Percentiles rank a stretch among this genome's conserved stretches.
Evolutionary conservation across 2,888 invertebrate genomes (phyloP).

Genomic region (Coelinius sp.): DNA sequence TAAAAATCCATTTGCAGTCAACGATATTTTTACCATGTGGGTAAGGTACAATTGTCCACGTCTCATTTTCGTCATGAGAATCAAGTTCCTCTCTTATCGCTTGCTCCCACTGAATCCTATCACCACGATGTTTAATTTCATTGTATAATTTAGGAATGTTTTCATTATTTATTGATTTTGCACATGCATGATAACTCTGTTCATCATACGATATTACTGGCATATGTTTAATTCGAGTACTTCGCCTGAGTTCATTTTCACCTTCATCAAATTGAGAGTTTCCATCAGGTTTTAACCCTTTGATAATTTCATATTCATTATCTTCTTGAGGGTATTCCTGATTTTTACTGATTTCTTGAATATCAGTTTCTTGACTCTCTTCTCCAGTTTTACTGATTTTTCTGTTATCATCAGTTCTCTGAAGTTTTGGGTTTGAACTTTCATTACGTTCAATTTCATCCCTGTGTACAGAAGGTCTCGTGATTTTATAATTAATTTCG

Average conservation of each 20-base stretch:
- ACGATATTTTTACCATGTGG: neutral
- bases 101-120: neutral
- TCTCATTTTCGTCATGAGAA: neutral
- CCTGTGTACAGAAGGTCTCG: neutral
- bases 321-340: no score
- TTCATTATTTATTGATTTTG: no score
- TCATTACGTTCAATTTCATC: neutral
- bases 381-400: neutral
- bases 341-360: no score
- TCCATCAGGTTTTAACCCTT: neutral
- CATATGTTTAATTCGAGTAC: conserved; percentile 22
- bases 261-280: neutral
- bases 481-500: conserved; percentile 25
- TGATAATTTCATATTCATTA: neutral
- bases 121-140: conserved; percentile 12
- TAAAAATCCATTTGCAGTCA: neutral
- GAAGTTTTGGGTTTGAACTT: neutral
- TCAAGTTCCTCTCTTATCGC: neutral
- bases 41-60: neutral
- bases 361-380: neutral
- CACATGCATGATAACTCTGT: no score
- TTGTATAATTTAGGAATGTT: neutral
- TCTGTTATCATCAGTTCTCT: neutral
- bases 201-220: neutral
- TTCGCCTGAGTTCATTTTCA: conserved; percentile 14